A percentile compares a stretch with the other conserved stretches of the same genome.
Evolutionary conservation across 2,113 vertebrate species (phyloP).

Genomic region (Desmodus rotundus): DNA sequence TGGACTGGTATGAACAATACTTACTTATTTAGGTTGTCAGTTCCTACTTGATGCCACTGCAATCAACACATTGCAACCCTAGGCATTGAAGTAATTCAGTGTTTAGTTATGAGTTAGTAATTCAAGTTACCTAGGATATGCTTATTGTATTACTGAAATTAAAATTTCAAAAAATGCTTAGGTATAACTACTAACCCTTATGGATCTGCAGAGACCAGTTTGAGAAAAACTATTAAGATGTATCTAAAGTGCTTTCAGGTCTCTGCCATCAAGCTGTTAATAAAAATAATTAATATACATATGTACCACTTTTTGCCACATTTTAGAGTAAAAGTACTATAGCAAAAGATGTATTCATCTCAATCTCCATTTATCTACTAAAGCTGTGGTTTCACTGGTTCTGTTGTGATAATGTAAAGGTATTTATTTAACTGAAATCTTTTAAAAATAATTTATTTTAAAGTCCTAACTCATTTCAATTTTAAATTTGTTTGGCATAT

Average conservation of each 20-base stretch:
- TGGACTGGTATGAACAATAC: background rate
- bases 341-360: background rate
- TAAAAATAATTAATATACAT: background rate
- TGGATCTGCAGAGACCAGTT: background rate
- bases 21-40: background rate
- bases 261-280: background rate
- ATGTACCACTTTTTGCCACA: background rate
- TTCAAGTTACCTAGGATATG: background rate
- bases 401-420: background rate
- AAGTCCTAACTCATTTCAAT: constrained; percentile 4
- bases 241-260: background rate
- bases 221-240: background rate
- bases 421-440: background rate
- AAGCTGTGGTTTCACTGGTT: background rate
- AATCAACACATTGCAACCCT: background rate
- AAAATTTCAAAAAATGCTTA: background rate
- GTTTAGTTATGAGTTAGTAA: background rate
- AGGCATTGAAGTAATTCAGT: background rate
- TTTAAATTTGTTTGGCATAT: constrained; percentile 17
- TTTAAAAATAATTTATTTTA: background rate
- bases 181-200: background rate
- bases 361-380: constrained; percentile 2
- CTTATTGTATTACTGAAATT: background rate
- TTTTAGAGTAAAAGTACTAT: constrained; percentile 20
- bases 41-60: background rate